phyloP scores from a whole-genome alignment of 2,888 invertebrate species.

The Acheta domesticus region DNA sequence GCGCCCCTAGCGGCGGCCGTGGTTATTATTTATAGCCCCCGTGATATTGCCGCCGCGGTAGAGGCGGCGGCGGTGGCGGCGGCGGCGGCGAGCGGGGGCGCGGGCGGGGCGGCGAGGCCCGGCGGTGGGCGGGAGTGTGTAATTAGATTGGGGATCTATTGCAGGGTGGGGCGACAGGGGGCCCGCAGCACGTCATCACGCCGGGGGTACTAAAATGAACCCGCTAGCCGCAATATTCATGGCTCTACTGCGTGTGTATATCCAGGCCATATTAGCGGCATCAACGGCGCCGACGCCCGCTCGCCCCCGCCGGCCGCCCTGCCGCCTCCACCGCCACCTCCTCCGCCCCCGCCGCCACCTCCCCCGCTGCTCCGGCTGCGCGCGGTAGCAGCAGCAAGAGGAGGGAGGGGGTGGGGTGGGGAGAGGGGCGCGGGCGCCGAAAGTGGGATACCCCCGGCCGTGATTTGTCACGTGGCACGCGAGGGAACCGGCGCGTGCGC shows the following conservation, averaged over 20 bases:
- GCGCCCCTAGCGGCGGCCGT: conserved; percentile 5
- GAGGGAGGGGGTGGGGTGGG: background rate
- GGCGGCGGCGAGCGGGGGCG: background rate
- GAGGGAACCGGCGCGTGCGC: background rate
- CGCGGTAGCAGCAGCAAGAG: background rate
- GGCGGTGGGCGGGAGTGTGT: conserved; percentile 31
- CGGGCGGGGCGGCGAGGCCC: conserved; percentile 29
- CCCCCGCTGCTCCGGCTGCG: background rate
- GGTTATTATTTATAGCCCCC: background rate
- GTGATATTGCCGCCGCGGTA: background rate
- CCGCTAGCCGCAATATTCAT: conserved; percentile 34
- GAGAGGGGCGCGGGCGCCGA: background rate
- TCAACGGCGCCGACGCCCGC: background rate
- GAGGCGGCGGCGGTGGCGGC: background rate
- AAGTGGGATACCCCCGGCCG: conserved; percentile 29
- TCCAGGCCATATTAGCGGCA: conserved; percentile 18
- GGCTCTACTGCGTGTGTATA: conserved; percentile 24
- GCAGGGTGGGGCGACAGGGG: conserved; percentile 31
- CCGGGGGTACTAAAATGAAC: conserved; percentile 26
- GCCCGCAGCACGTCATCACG: conserved; percentile 32
- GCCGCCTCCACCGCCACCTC: background rate
- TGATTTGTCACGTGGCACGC: conserved; percentile 36
- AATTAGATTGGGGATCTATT: conserved; percentile 41
- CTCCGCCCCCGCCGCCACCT: background rate
- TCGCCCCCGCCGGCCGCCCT: background rate